phyloP scores from a whole-genome alignment of 35 echinoderm and acorn worm genomes.

The Amphiura filiformis region DNA sequence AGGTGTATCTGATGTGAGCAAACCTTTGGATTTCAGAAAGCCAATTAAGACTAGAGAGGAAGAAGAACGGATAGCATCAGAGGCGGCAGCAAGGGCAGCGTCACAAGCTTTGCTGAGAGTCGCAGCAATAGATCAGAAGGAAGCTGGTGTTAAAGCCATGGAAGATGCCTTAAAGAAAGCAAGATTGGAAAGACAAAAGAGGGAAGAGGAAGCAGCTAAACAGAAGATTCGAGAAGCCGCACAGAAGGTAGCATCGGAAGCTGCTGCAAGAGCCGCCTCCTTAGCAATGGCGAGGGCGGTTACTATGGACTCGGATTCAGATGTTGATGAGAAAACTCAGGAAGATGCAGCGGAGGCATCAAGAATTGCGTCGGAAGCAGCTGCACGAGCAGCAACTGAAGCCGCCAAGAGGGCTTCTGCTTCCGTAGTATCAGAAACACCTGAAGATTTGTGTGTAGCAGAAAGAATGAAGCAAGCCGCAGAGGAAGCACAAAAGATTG shows the following conservation, averaged over 20 bases:
- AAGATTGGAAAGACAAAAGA: not conserved
- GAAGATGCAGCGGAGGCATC: not conserved
- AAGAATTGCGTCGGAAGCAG: not conserved
- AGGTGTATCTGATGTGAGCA: too few relatives aligned
- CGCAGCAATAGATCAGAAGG: not conserved
- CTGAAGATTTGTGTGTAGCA: not conserved
- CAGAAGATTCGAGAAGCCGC: not conserved
- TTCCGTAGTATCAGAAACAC: too few relatives aligned
- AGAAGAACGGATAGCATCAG: not conserved
- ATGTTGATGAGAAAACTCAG: not conserved
- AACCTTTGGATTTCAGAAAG: not conserved
- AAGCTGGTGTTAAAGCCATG: not conserved
- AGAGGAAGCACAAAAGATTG: not conserved
- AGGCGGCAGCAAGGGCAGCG: not conserved
- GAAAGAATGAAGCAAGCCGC: not conserved
- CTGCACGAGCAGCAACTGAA: not conserved
- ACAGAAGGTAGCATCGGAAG: not conserved
- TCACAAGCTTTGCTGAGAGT: not conserved
- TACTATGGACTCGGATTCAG: not conserved
- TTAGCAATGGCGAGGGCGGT: not conserved
- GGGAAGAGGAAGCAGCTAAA: not conserved
- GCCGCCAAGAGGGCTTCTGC: not conserved
- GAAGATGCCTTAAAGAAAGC: not conserved
- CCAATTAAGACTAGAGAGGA: not conserved
- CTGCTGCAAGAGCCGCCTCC: not conserved